Conservation (phyloP, 2,888 invertebrate species). For the Dynastes maya region DNA sequence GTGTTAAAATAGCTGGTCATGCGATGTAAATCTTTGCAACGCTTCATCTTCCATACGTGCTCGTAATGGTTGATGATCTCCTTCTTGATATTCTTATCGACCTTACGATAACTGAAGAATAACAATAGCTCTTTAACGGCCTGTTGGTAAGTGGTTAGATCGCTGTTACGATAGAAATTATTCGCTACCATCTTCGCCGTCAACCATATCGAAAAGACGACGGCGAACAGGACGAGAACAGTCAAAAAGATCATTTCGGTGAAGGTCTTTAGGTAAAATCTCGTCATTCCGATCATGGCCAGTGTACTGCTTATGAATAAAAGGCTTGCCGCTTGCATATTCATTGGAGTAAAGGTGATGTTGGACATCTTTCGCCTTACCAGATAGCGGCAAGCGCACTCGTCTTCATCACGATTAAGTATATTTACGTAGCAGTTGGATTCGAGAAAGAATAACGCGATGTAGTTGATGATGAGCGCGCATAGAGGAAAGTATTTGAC, state of each 20-base stretch:
- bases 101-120: conserved; percentile 56
- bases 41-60: conserved; percentile 56
- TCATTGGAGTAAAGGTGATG: conserved; percentile 16
- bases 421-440: neutral
- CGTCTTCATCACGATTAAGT: neutral
- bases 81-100: conserved; percentile 55
- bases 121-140: conserved; percentile 56
- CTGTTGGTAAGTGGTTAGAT: conserved; percentile 57
- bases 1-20: conserved; percentile 52
- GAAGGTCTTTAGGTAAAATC: conserved; percentile 17
- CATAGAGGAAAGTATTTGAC: conserved; percentile 50
- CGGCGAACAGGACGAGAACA: conserved; percentile 34
- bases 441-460: conserved; percentile 18
- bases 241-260: conserved; percentile 38
- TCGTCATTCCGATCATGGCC: conserved; percentile 43
- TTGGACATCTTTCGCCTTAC: conserved; percentile 37
- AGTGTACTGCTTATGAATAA: conserved; percentile 35
- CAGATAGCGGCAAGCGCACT: conserved; percentile 40
- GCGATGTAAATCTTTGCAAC: conserved; percentile 51
- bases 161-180: conserved; percentile 52
- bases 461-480: conserved; percentile 41
- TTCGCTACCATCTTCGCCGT: conserved; percentile 49
- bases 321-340: conserved; percentile 28
- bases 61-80: conserved; percentile 59
- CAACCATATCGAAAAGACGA: conserved; percentile 44